Percentiles rank a stretch among this genome's conserved stretches.
Evolutionary conservation across 2,888 invertebrate species (phyloP).

Genomic region (Tipula confusa): DNA sequence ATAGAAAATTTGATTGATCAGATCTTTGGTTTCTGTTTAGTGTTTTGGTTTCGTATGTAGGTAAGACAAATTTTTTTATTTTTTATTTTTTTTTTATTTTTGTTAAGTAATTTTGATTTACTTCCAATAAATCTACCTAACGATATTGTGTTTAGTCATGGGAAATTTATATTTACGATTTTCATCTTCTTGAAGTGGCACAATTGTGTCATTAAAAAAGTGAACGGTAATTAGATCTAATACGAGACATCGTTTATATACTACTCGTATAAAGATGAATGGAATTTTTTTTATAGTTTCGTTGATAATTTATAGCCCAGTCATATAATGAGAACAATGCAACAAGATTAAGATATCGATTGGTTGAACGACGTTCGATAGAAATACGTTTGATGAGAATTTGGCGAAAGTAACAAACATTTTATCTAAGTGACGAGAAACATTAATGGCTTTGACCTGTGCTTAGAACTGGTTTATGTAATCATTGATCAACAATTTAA

Average conservation of each 20-base stretch:
- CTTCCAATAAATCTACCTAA: not conserved
- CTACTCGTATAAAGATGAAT: not conserved
- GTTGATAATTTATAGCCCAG: not conserved
- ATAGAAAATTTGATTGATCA: not conserved
- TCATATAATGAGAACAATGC: not conserved
- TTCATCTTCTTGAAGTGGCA: constrained; percentile 4
- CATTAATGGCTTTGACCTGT: too few relatives aligned
- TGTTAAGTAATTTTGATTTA: not conserved
- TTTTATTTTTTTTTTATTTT: not conserved
- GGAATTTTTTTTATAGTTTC: not conserved
- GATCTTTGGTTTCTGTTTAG: not conserved
- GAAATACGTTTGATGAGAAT: not conserved
- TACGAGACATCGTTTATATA: not conserved
- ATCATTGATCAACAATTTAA: too few relatives aligned
- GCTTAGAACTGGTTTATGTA: too few relatives aligned
- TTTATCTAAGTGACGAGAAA: not conserved
- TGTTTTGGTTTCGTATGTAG: not conserved
- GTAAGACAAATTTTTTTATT: not conserved
- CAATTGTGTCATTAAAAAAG: not conserved
- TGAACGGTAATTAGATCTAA: not conserved
- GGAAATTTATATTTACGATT: not conserved
- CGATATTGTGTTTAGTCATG: not conserved
- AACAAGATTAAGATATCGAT: too few relatives aligned
- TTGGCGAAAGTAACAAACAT: not conserved
- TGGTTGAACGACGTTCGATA: too few relatives aligned